Base-by-base conservation (phyloP, 2,113 vertebrate genomes). In the Hippoglossus stenolepis region DNA sequence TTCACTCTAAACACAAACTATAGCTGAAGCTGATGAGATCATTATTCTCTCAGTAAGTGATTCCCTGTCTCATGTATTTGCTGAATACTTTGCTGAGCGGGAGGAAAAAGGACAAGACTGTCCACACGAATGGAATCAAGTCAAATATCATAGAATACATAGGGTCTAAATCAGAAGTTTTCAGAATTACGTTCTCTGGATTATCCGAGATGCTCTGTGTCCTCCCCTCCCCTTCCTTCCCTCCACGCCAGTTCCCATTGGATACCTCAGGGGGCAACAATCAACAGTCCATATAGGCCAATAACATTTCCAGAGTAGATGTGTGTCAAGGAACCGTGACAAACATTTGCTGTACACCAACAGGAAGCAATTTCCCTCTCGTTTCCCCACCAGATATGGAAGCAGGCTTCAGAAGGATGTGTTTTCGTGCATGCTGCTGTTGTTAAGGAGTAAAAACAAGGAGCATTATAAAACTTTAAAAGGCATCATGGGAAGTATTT, bases 311-410 rank as follows among this genome's bases (percentile, higher is more conserved):
- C 58, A 64, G 26, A 61, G 63, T 57, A 35, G 75, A 71, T 49
- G 4, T 53, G 54, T 82, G 28, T 80, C 77, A 66, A 24, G 71
- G 43, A 80, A 61, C 15, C 17, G 64, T 60, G 82, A 71, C 17
- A 87, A 83, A 79, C 75, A 72, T 54, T 77, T 76, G 45, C 56
- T 40, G 47, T 49, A 60, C 69, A 76, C 82, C 70, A 89, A 85
- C 80, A 89, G 77, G 85, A 91, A 85, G 23, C 49, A 71, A 74
- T 87, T 75, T 83, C 75, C 62, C 11, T 65, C 57, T 78, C 10
- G 62, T 78, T 68, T 82, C 81, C 56, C 58, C 60, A 61, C 65
- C 40, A 20, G 65, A 71, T 71, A 75, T 76, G 31, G 73, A 85
- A 31, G 70, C 56, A 23, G 72, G 70, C 61, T 60, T 13, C 11